A percentile compares a stretch with the other conserved stretches of the same genome.
phyloP scores from a whole-genome alignment of 1,140 invertebrate species.

The Trichonephila inaurata region DNA sequence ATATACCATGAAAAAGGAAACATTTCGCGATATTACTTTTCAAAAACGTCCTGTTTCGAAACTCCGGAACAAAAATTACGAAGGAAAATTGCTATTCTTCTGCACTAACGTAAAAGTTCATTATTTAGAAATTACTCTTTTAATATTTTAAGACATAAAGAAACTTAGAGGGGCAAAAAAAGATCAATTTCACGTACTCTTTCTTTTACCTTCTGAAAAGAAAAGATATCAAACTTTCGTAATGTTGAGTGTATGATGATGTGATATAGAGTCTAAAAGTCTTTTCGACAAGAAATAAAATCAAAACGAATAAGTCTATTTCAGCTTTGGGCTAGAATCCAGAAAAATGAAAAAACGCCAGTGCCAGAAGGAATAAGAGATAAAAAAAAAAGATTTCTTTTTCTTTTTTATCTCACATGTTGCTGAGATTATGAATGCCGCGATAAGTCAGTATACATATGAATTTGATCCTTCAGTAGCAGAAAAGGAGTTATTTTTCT shows the following conservation, averaged over 20 bases:
- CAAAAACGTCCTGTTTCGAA: no score
- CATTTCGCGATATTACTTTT: no score
- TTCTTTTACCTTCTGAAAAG: not conserved
- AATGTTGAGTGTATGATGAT: not conserved
- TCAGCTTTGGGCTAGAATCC: constrained; percentile 20
- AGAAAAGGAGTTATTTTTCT: not conserved
- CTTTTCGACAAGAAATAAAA: not conserved
- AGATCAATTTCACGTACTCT: not conserved
- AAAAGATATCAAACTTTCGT: not conserved
- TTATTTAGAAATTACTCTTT: no score
- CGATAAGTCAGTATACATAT: not conserved
- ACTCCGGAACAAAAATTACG: no score
- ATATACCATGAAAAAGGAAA: no score
- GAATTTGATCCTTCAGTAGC: not conserved
- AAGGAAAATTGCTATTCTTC: no score
- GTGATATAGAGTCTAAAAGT: not conserved
- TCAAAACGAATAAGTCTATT: not conserved
- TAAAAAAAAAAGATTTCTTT: not conserved
- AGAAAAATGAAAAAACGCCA: not conserved
- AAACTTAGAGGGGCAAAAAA: not conserved
- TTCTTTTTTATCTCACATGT: not conserved
- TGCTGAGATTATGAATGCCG: not conserved
- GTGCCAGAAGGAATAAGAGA: not conserved
- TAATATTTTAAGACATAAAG: no score
- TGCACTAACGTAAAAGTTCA: no score